Percentiles rank a stretch among this genome's conserved stretches.
Evolutionary conservation across 1,140 invertebrate genomes (phyloP).

Genomic region (Teleogryllus occipitalis): DNA sequence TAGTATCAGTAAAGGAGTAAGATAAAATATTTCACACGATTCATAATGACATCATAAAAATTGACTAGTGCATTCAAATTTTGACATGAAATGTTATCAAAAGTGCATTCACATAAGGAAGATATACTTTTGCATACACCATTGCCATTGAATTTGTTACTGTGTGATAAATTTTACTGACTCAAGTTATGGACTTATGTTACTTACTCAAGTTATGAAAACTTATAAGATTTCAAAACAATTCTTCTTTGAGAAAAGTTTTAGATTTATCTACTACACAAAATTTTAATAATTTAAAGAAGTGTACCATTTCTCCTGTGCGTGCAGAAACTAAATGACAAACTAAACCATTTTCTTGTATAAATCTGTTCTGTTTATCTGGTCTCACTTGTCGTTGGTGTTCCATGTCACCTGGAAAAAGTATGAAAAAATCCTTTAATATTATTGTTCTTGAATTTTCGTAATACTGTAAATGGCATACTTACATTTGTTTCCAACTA

Average conservation of each 20-base stretch:
- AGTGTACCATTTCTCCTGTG: conserved; percentile 76
- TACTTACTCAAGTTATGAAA: too few relatives aligned
- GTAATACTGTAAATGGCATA: not conserved
- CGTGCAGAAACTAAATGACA: conserved; percentile 75
- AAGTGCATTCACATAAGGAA: too few relatives aligned
- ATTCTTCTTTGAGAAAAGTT: not conserved
- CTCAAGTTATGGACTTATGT: too few relatives aligned
- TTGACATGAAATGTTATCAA: too few relatives aligned
- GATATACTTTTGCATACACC: too few relatives aligned
- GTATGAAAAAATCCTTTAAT: not conserved
- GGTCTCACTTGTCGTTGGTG: conserved; percentile 71
- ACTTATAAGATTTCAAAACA: too few relatives aligned
- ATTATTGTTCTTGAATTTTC: not conserved
- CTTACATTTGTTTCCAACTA: conserved; percentile 80
- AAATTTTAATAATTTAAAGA: not conserved
- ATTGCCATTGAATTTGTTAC: too few relatives aligned
- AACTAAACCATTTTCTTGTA: conserved; percentile 62
- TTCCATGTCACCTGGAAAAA: conserved; percentile 62
- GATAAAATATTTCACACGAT: too few relatives aligned
- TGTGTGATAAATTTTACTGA: too few relatives aligned
- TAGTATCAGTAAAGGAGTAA: too few relatives aligned
- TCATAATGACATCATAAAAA: too few relatives aligned
- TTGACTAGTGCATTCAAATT: too few relatives aligned
- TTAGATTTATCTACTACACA: not conserved
- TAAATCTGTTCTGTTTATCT: conserved; percentile 71